Percentiles rank a stretch among this genome's conserved stretches.
Conservation (phyloP, 1,140 invertebrate species). For the Ctenoplectra terminalis region DNA sequence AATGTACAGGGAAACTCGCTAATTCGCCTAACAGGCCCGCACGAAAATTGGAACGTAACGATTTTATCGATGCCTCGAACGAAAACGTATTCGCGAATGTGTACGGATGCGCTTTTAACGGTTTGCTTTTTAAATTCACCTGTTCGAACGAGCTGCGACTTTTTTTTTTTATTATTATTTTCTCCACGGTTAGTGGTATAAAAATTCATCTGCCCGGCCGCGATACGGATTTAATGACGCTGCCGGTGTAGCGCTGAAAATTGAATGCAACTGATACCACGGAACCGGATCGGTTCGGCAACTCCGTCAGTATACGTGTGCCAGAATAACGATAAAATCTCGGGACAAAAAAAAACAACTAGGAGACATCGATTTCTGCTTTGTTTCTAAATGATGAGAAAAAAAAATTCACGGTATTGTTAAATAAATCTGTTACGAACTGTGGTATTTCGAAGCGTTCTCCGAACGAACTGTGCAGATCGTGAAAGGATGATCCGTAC, state of each 20-base stretch:
- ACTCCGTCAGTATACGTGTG: not conserved
- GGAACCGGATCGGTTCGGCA: not conserved
- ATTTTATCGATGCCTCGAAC: not conserved
- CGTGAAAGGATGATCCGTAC: not conserved
- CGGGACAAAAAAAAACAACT: not conserved
- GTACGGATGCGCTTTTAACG: not conserved
- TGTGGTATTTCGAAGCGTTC: not conserved
- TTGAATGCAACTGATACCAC: constrained; percentile 24
- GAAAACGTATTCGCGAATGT: not conserved
- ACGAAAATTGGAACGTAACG: not conserved
- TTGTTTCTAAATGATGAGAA: constrained; percentile 9
- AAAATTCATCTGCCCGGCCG: not conserved
- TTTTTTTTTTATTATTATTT: not conserved
- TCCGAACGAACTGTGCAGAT: not conserved
- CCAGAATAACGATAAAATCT: not conserved
- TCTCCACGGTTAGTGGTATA: not conserved
- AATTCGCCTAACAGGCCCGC: not conserved
- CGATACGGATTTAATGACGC: not conserved
- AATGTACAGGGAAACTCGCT: not conserved
- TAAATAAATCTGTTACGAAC: not conserved
- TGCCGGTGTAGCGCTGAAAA: not conserved
- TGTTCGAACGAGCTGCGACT: too few species aligned
- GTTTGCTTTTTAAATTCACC: not conserved
- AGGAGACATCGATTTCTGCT: not conserved
- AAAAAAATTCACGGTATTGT: not conserved